Percentiles rank a stretch among this genome's conserved stretches.
Evolutionary conservation across 2,888 invertebrate species (phyloP).

Genomic region (Trichopria drosophilae): DNA sequence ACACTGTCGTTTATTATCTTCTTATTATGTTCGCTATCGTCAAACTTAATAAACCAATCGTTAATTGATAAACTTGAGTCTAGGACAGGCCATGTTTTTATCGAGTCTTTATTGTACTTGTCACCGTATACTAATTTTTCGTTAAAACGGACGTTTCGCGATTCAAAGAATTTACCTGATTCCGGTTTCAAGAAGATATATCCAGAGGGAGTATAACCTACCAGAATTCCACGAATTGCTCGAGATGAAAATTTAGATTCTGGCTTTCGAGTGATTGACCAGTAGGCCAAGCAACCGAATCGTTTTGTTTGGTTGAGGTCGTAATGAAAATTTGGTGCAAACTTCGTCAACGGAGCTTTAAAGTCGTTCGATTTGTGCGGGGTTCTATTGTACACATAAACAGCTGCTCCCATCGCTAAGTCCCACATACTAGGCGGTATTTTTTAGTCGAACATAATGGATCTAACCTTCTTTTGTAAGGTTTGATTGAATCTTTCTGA

Average conservation of each 20-base stretch:
- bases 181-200: slow-evolving; percentile 33
- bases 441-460: slow-evolving; percentile 15
- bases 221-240: too few species aligned
- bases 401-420: slow-evolving; percentile 24
- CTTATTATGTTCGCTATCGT: slow-evolving; percentile 18
- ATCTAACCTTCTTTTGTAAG: too few species aligned
- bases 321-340: too few species aligned
- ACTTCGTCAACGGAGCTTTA: slow-evolving; percentile 12
- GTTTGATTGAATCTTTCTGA: too few species aligned
- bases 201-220: slow-evolving; percentile 24
- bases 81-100: slow-evolving; percentile 8
- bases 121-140: too few species aligned
- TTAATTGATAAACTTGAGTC: slow-evolving; percentile 17
- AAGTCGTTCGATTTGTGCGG: slow-evolving; percentile 23
- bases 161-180: slow-evolving; percentile 30
- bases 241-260: slow-evolving; percentile 15
- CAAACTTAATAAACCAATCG: too few species aligned
- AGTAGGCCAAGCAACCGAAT: slow-evolving; percentile 28
- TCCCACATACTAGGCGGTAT: slow-evolving; percentile 24
- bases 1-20: slow-evolving; percentile 5
- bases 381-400: slow-evolving; percentile 28
- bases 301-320: slow-evolving; percentile 22
- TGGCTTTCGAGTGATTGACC: slow-evolving; percentile 11
- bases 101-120: too few species aligned
- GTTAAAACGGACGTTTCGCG: too few species aligned